Evolutionary conservation across 2,888 invertebrate genomes (phyloP), one percentile per base, ranked within the genome.

Genomic region (Drosophila parthenogenetica): DNA sequence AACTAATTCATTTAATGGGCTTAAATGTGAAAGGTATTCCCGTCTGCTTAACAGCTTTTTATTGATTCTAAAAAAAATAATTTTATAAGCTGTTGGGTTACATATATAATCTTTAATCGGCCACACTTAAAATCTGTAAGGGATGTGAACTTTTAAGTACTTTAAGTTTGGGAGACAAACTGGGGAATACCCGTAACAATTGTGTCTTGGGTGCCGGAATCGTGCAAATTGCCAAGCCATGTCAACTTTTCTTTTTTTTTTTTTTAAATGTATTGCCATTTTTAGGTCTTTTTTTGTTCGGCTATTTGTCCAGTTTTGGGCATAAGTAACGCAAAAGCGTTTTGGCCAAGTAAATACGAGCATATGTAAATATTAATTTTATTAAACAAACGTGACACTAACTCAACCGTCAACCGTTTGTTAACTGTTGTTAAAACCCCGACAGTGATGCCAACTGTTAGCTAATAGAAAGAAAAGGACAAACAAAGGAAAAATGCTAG

Each of bases 331-430:
- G 40, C 43, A 14, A 48, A 45, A 61, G 54, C 54, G 16, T 61
- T 61, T 61, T 45, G 60, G 54, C 68, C 78, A 76, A 66, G 69
- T 74, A 83, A 81, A 85, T 81, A 83, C 81, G 87, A 73, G 70
- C 87, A 83, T 87, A 84, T 87, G 87, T 84, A 83, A 87, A 87
- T 83, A 83, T 84, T 87, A 87, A 87, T 87, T 87, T 83, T 83
- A 83, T 87, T 83, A 84, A 83, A 67, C 85, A 83, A 87, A 83
- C 83, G 83, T 83, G 83, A 83, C 85, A 70, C 68, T 58, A 71
- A 83, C 69, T 68, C 61, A 61, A 37, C 51, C 22, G 29, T 29
- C 29, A 29, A 29, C 7, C 10, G 42, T 35, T 49, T 49, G 49
- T 19, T 35, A 55, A 55, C 43, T 43, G 43, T 43, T 19, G 32